Evolutionary conservation across 2,797 vertebrate genomes (phyloP).

Genomic region (Crypturellus tataupa): DNA sequence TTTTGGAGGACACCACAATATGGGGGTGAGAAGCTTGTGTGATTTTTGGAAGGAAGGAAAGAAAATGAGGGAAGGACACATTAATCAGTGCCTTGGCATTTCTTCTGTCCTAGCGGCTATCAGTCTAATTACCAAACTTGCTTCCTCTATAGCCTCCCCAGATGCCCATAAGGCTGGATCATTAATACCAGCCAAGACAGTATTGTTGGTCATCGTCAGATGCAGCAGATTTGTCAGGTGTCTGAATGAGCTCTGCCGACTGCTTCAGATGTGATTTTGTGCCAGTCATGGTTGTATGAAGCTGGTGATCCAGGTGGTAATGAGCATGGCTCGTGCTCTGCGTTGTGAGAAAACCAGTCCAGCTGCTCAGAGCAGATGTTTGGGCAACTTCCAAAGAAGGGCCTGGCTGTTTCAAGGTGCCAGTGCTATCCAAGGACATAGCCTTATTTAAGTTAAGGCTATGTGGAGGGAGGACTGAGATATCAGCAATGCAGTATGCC

Average conservation of each 20-base stretch:
- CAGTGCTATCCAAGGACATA: background rate
- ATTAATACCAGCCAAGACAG: background rate
- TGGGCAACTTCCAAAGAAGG: background rate
- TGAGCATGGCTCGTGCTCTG: fast-evolving
- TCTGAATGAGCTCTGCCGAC: background rate
- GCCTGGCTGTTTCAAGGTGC: background rate
- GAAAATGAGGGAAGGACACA: background rate
- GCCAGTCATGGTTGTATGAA: background rate
- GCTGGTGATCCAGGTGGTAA: background rate
- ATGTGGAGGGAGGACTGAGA: background rate
- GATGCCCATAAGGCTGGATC: background rate
- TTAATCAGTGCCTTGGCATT: background rate
- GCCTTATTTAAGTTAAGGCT: background rate
- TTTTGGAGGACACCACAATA: background rate
- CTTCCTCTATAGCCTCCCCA: background rate
- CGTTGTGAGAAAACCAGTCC: background rate
- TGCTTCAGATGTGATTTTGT: background rate
- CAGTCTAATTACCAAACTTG: background rate
- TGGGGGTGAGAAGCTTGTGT: background rate
- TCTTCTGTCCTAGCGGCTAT: background rate
- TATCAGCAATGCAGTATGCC: background rate
- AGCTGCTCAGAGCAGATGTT: background rate
- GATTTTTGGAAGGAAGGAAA: background rate
- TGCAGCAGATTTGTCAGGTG: background rate
- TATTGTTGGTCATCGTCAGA: background rate